phyloP scores from a whole-genome alignment of 1,140 invertebrate genomes.

The Neuroterus valhalla region DNA sequence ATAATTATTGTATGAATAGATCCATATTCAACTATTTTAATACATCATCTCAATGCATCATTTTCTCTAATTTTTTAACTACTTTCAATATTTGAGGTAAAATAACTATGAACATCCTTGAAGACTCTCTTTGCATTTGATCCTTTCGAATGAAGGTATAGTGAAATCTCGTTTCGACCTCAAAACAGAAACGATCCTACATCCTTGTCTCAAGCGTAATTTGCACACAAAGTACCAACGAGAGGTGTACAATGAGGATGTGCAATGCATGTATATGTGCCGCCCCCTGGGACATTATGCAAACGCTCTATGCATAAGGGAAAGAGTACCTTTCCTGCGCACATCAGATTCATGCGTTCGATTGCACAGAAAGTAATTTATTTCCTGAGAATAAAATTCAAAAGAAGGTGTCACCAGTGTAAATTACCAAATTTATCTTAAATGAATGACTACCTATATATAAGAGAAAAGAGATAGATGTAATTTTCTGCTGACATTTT shows the following conservation, averaged over 20 bases:
- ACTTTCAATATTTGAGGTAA: neutral
- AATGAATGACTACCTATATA: too few relatives aligned
- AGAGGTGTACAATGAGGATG: conserved; percentile 57
- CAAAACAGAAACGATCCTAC: conserved; percentile 54
- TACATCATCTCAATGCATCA: too few relatives aligned
- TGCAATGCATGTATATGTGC: conserved; percentile 53
- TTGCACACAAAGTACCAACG: conserved; percentile 72
- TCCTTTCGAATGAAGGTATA: neutral
- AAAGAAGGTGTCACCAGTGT: too few relatives aligned
- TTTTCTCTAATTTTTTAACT: too few relatives aligned
- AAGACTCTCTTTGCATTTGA: neutral
- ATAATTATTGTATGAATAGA: neutral
- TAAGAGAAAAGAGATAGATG: too few relatives aligned
- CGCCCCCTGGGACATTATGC: conserved; percentile 65
- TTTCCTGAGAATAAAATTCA: neutral
- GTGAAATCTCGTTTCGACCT: conserved; percentile 63
- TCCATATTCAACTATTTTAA: too few relatives aligned
- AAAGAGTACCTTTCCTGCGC: conserved; percentile 27
- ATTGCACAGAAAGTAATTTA: neutral
- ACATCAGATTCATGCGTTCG: neutral
- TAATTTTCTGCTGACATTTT: too few relatives aligned
- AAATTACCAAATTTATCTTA: too few relatives aligned
- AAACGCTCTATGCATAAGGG: conserved; percentile 55
- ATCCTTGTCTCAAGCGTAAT: conserved; percentile 66
- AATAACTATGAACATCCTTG: neutral